These are phyloP conservation scores for Lycocorax pyrrhopterus DNA, from an alignment of 2,113 vertebrate species.

Conservation along the genomic window DNA sequence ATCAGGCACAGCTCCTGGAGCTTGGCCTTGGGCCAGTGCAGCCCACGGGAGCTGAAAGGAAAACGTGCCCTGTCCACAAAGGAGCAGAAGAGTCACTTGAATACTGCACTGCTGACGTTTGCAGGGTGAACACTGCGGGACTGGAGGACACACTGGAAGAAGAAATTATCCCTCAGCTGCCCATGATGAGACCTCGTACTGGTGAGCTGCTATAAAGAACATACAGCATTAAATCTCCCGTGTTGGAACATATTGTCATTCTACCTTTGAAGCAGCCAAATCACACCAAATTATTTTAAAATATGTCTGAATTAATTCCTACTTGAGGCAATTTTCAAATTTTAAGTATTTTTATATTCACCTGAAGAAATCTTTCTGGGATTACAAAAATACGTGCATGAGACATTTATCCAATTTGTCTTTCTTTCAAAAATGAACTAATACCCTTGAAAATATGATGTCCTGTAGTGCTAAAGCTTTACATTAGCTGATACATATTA, in stretches of 20 bases:
- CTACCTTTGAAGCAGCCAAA: neutral
- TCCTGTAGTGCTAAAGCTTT: neutral
- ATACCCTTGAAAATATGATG: neutral
- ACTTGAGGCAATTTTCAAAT: neutral
- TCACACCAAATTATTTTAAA: neutral
- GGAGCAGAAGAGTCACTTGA: neutral
- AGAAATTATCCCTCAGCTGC: neutral
- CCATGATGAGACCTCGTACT: accelerated
- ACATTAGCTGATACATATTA: neutral
- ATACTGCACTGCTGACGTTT: neutral
- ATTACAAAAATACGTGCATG: neutral
- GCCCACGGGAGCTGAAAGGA: neutral
- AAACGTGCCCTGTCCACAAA: neutral
- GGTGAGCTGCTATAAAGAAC: neutral
- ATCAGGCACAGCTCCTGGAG: neutral
- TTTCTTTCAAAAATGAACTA: neutral
- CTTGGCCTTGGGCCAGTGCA: neutral
- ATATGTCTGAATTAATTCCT: neutral
- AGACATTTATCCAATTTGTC: neutral
- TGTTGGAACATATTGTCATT: neutral
- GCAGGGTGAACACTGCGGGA: neutral
- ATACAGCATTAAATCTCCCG: neutral
- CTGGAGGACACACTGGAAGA: neutral
- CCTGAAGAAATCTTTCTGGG: neutral
- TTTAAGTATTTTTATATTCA: neutral